Percentiles rank a stretch among this genome's conserved stretches.
Evolutionary conservation across 2,113 vertebrate species (phyloP).

Genomic region (Galemys pyrenaicus): DNA sequence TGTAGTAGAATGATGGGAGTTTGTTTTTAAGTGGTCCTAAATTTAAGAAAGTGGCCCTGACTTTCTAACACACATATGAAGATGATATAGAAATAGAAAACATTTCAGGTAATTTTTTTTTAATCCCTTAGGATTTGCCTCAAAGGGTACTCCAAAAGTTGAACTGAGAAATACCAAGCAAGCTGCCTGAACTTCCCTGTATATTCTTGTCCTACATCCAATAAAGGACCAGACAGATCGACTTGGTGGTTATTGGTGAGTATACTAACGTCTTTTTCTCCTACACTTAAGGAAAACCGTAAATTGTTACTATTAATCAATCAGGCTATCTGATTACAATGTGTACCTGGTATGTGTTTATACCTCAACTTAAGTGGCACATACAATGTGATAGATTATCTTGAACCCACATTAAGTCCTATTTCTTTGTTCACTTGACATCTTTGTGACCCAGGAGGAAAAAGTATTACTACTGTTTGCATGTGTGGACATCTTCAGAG

Average conservation of each 20-base stretch:
- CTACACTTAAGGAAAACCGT: background rate
- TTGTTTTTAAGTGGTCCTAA: background rate
- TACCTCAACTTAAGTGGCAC: background rate
- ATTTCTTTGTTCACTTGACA: background rate
- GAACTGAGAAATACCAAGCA: slow-evolving; percentile 30
- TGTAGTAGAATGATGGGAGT: background rate
- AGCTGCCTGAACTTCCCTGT: background rate
- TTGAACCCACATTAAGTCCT: background rate
- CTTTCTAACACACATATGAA: background rate
- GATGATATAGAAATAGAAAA: slow-evolving; percentile 4
- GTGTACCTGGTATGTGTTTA: background rate
- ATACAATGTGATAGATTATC: background rate
- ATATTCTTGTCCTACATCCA: background rate
- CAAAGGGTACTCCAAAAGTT: background rate
- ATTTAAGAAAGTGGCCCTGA: background rate
- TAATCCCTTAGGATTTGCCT: slow-evolving; percentile 29
- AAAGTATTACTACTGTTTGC: background rate
- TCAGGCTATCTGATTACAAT: background rate
- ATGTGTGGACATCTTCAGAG: background rate
- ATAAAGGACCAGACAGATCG: background rate
- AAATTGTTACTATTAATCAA: background rate
- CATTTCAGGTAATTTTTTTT: background rate
- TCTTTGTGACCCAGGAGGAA: background rate
- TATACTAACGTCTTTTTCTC: background rate
- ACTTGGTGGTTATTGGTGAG: slow-evolving; percentile 47